A percentile compares a stretch with the other conserved stretches of the same genome.
phyloP scores from a whole-genome alignment of 2,797 vertebrate genomes.

The Bradypodion pumilum region DNA sequence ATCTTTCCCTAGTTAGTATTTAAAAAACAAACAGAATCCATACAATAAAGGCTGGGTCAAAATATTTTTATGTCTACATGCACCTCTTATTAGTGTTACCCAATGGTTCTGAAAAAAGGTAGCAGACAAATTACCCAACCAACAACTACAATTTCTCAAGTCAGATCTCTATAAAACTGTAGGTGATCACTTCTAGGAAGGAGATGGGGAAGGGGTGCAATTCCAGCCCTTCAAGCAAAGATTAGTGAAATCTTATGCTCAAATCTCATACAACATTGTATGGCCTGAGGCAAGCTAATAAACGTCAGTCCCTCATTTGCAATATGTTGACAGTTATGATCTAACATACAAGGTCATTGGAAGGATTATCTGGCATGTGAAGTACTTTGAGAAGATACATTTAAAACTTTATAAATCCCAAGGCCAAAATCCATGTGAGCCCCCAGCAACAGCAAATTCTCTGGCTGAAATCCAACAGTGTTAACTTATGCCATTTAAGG shows the following conservation, averaged over 20 bases:
- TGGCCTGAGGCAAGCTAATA: neutral
- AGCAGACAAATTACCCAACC: neutral
- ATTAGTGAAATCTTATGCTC: neutral
- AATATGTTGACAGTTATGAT: neutral
- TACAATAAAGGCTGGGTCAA: neutral
- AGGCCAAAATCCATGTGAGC: no score
- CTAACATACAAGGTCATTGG: neutral
- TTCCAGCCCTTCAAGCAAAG: neutral
- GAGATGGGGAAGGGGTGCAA: neutral
- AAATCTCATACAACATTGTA: neutral
- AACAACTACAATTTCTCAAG: neutral
- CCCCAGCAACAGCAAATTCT: no score
- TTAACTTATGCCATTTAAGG: no score
- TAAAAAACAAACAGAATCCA: conserved; percentile 1
- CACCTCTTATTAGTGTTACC: conserved; percentile 3
- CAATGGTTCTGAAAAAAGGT: neutral
- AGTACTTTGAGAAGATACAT: neutral
- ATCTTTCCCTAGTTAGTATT: conserved; percentile 6
- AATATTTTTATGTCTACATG: neutral
- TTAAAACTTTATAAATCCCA: neutral
- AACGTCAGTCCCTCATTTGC: neutral
- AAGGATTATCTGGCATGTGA: neutral
- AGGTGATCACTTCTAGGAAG: neutral
- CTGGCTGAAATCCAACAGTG: no score
- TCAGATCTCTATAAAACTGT: neutral